Evolutionary conservation across 2,888 invertebrate species (phyloP), one percentile per base, ranked within the genome.

Genomic region (Ennomos erosarius): DNA sequence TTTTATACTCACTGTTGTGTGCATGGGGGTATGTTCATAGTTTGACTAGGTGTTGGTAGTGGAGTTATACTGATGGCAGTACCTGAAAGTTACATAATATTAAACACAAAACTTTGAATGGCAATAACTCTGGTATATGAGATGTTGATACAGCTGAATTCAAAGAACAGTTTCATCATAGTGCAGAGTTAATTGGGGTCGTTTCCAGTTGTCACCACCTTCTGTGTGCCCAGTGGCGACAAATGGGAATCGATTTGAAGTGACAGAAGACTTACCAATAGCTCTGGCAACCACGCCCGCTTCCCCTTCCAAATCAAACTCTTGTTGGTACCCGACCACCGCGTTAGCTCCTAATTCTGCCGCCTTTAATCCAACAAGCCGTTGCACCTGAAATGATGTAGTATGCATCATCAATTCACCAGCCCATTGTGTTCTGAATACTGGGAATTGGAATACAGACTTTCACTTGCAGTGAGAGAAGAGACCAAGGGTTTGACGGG

Each of bases 291-390:
- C 99, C 51, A 99, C 98, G 0, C 99, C 99, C 1, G 98, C 98
- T 84, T 99, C 99, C 0, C 99, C 99, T 86, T 99, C 99, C 71
- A 99, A 86, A 87, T 99, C 99, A 84, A 99, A 99, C 84, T 97
- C 97, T 81, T 99, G 98, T 49, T 96, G 95, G 81, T 98, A 99
- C 74, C 98, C 99, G 59, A 99, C 95, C 9, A 99, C 98, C 2
- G 98, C 97, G 91, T 99, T 99, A 16, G 98, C 99, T 10, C 99
- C 98, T 63, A 98, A 92, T 78, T 98, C 98, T 0, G 98, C 93
- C 4, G 98, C 98, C 82, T 99, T 99, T 0, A 98, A 85, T 0
- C 99, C 99, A 71, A 99, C 98, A 79, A 97, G 96, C 35, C 99
- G 93, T 85, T 98, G 98, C 8, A 99, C 93, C 93, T 93, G 50